Evolutionary conservation across 2,888 invertebrate genomes (phyloP).

Genomic region (Pantelozetes paolii): DNA sequence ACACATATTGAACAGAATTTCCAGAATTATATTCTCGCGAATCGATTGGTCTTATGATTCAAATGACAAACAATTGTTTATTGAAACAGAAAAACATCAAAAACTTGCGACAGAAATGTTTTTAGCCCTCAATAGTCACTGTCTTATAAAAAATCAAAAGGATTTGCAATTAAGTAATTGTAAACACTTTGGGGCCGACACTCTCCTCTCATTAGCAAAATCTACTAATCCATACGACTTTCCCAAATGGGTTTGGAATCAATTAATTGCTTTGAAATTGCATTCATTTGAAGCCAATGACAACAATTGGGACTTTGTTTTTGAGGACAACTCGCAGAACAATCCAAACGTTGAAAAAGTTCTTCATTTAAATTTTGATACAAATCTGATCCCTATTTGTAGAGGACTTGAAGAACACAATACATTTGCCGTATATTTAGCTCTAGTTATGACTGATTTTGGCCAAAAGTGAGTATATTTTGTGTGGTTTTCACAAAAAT

Average conservation of each 20-base stretch:
- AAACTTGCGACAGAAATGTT: conserved; percentile 37
- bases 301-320: conserved; percentile 31
- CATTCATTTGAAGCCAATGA: conserved; percentile 41
- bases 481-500: not conserved
- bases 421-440: conserved; percentile 40
- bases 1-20: conserved; percentile 38
- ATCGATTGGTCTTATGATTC: conserved; percentile 36
- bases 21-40: conserved; percentile 42
- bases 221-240: conserved; percentile 28
- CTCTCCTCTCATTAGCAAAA: conserved; percentile 28
- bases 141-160: not conserved
- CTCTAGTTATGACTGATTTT: conserved; percentile 42
- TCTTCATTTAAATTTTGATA: conserved; percentile 12
- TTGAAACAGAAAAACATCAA: conserved; percentile 32
- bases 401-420: conserved; percentile 39
- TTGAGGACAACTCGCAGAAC: not conserved
- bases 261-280: conserved; percentile 38
- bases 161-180: conserved; percentile 9
- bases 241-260: conserved; percentile 43
- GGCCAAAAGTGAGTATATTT: conserved; percentile 36
- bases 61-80: conserved; percentile 5
- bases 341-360: not conserved
- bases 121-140: conserved; percentile 30
- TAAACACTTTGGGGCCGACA: not conserved
- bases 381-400: conserved; percentile 38